These are phyloP conservation scores for Ischnus inquisitorius DNA, from an alignment of 2,888 invertebrate genomes.

Conservation along the genomic window DNA sequence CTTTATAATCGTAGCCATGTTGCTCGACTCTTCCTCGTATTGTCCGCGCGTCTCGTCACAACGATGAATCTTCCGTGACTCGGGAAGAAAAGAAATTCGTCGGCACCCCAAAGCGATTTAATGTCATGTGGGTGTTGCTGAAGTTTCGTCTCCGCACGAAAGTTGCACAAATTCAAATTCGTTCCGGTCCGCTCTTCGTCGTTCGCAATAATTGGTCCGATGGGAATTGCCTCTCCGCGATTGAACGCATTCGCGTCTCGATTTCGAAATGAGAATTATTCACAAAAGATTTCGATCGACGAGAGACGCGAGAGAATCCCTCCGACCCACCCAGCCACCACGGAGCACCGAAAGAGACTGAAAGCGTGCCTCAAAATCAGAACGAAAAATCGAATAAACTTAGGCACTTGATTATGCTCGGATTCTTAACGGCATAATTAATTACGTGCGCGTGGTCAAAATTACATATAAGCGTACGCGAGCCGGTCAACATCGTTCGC, in stretches of 20 bases:
- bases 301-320: constrained; percentile 47
- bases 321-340: constrained; percentile 77
- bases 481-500: background rate
- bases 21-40: constrained; percentile 34
- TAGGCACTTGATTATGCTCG: constrained; percentile 66
- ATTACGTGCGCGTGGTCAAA: constrained; percentile 46
- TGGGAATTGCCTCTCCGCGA: background rate
- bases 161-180: background rate
- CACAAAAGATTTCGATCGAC: background rate
- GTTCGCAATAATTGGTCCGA: background rate
- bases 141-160: background rate
- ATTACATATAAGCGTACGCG: constrained; percentile 1
- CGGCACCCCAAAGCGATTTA: background rate
- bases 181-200: constrained; percentile 1
- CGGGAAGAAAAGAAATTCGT: background rate
- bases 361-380: constrained; percentile 54
- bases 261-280: background rate
- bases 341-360: constrained; percentile 76
- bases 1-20: constrained; percentile 79
- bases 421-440: constrained; percentile 36
- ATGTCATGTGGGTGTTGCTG: background rate
- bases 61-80: constrained; percentile 1
- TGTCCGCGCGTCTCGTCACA: constrained; percentile 17
- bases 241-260: background rate
- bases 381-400: constrained; percentile 67